Evolutionary conservation across 1,140 invertebrate species (phyloP).

Genomic region (Drosophila willistoni): DNA sequence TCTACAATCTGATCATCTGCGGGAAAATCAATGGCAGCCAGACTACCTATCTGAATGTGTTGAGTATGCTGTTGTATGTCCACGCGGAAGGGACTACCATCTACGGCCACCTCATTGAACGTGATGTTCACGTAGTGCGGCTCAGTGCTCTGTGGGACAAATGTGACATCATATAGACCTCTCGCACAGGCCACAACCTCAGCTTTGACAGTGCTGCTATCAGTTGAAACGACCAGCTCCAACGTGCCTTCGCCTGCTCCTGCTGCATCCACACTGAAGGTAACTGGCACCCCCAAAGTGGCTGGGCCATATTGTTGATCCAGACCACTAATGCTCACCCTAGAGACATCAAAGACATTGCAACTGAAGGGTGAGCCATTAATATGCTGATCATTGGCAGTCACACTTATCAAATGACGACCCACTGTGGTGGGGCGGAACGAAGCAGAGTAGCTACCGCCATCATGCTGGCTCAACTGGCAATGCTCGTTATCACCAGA

Average conservation of each 20-base stretch:
- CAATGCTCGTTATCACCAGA: slow-evolving; percentile 89
- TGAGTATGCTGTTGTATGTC: slow-evolving; percentile 94
- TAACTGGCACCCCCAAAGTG: slow-evolving; percentile 92
- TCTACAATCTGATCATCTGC: slow-evolving; percentile 85
- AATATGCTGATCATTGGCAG: slow-evolving; percentile 92
- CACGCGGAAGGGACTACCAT: slow-evolving; percentile 96
- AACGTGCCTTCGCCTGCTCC: slow-evolving; percentile 97
- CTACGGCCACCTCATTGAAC: slow-evolving; percentile 97
- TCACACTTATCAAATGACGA: slow-evolving; percentile 91
- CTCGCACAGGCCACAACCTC: slow-evolving; percentile 95
- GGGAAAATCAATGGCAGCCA: slow-evolving; percentile 85
- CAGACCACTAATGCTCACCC: slow-evolving; percentile 91
- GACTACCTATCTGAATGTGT: slow-evolving; percentile 85
- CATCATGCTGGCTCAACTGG: slow-evolving; percentile 85
- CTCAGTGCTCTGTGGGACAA: slow-evolving; percentile 94
- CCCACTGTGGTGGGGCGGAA: slow-evolving; percentile 94
- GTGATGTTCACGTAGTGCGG: slow-evolving; percentile 97
- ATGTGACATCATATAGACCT: slow-evolving; percentile 98
- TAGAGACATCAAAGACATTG: slow-evolving; percentile 95
- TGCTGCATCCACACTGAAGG: slow-evolving; percentile 97
- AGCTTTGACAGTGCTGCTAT: slow-evolving; percentile 93
- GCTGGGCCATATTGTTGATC: slow-evolving; percentile 85
- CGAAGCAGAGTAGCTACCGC: slow-evolving; percentile 88
- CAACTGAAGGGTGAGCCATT: slow-evolving; percentile 96
- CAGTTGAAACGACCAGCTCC: slow-evolving; percentile 96